phyloP scores from a whole-genome alignment of 2,888 invertebrate species.

The Epinotia brunnichana region DNA sequence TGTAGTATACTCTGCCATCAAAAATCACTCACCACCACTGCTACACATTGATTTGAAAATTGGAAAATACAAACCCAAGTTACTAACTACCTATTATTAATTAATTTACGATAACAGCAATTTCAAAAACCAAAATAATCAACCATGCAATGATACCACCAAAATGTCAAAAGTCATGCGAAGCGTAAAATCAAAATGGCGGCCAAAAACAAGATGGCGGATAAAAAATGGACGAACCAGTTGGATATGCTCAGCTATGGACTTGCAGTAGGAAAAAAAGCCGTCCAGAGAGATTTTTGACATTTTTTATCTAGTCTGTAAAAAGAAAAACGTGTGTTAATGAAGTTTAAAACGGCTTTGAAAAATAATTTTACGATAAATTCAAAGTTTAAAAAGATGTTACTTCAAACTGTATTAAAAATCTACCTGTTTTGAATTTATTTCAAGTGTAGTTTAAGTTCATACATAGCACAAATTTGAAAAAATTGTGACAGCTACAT shows the following conservation, averaged over 20 bases:
- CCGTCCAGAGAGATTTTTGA: constrained; percentile 82
- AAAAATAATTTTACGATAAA: background rate
- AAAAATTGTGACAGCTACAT: background rate
- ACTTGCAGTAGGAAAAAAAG: constrained; percentile 84
- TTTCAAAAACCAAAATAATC: background rate
- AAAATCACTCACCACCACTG: too few species aligned
- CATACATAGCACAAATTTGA: background rate
- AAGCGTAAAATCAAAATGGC: constrained; percentile 58
- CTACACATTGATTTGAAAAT: too few species aligned
- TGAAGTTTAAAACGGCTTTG: constrained; percentile 23
- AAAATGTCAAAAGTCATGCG: constrained; percentile 41
- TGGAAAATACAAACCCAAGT: too few species aligned
- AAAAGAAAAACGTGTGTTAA: constrained; percentile 67
- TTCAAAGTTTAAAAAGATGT: background rate
- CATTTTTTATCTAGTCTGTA: constrained; percentile 77
- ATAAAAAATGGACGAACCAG: constrained; percentile 76
- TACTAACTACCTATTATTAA: too few species aligned
- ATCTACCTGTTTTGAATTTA: background rate
- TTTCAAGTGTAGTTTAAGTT: background rate
- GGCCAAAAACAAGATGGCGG: constrained; percentile 59
- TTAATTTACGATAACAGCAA: background rate
- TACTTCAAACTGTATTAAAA: background rate
- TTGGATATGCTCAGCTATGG: constrained; percentile 83
- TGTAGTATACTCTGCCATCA: too few species aligned
- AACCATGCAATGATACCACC: constrained; percentile 23